These are phyloP conservation scores for Sabatieria punctata DNA, from an alignment of 2,888 invertebrate genomes.

Conservation along the genomic window DNA sequence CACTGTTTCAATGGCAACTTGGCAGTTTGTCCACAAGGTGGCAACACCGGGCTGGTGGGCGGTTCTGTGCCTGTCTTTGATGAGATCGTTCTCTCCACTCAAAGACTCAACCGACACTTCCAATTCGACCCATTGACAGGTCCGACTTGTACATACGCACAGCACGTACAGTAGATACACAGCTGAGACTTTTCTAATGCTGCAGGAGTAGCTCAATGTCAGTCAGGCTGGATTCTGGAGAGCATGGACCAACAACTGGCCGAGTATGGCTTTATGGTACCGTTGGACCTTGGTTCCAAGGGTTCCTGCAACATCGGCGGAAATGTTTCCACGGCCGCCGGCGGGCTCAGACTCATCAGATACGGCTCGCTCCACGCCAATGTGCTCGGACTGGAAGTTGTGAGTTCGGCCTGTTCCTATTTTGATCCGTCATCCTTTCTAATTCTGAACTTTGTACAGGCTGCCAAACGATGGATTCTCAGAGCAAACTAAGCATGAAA, in stretches of 20 bases:
- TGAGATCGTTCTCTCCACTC: conserved; percentile 72
- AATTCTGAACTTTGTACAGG: too few species aligned
- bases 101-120: conserved; percentile 65
- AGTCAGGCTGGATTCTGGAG: conserved; percentile 86
- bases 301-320: conserved; percentile 73
- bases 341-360: conserved; percentile 74
- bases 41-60: conserved; percentile 86
- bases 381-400: conserved; percentile 21
- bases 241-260: conserved; percentile 56
- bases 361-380: conserved; percentile 56
- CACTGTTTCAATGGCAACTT: background rate
- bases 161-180: too few species aligned
- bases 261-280: conserved; percentile 67
- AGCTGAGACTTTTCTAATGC: too few species aligned
- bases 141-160: conserved; percentile 38
- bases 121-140: conserved; percentile 65
- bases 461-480: too few species aligned
- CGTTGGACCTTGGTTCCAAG: conserved; percentile 88
- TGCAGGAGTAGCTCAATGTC: too few species aligned
- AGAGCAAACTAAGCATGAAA: too few species aligned
- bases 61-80: conserved; percentile 94
- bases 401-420: too few species aligned
- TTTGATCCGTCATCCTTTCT: too few species aligned
- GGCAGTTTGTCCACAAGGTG: conserved; percentile 48
- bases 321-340: conserved; percentile 88